These are phyloP conservation scores for Enteromius unitaeniatus DNA, from an alignment of 2,797 vertebrate genomes.

Conservation along the genomic window DNA sequence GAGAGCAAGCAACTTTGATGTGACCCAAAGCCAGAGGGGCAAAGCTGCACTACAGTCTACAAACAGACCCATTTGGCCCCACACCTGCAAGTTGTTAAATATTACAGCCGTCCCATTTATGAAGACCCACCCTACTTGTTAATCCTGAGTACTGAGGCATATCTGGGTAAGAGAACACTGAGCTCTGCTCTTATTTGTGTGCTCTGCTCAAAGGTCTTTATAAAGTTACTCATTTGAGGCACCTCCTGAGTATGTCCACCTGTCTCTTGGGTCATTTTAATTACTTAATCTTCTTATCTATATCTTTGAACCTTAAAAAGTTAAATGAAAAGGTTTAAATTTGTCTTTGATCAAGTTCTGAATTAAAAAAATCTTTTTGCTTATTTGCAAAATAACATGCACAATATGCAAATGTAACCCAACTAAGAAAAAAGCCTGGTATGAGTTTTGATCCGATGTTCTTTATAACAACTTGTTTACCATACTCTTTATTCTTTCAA, in stretches of 20 bases:
- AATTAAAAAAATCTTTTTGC: too few species aligned
- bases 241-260: conserved; percentile 9
- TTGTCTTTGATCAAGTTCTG: too few species aligned
- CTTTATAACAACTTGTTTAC: too few species aligned
- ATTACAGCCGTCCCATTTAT: conserved; percentile 70
- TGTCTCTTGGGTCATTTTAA: background rate
- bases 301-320: background rate
- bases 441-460: too few species aligned
- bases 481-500: too few species aligned
- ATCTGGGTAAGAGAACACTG: conserved; percentile 20
- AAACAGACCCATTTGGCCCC: conserved; percentile 57
- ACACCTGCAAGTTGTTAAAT: conserved; percentile 83
- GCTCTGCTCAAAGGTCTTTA: conserved; percentile 1
- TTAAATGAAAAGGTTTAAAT: too few species aligned
- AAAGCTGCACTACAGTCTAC: conserved; percentile 47
- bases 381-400: background rate
- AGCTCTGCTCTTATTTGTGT: conserved; percentile 26
- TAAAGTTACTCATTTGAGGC: background rate
- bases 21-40: conserved; percentile 70
- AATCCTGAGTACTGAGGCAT: conserved; percentile 38
- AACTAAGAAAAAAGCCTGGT: background rate
- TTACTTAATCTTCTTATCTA: background rate
- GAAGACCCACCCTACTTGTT: conserved; percentile 61
- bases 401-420: background rate
- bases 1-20: conserved; percentile 69